A percentile compares a stretch with the other conserved stretches of the same genome.
phyloP scores from a whole-genome alignment of 2,888 invertebrate genomes.

The Selenia dentaria region DNA sequence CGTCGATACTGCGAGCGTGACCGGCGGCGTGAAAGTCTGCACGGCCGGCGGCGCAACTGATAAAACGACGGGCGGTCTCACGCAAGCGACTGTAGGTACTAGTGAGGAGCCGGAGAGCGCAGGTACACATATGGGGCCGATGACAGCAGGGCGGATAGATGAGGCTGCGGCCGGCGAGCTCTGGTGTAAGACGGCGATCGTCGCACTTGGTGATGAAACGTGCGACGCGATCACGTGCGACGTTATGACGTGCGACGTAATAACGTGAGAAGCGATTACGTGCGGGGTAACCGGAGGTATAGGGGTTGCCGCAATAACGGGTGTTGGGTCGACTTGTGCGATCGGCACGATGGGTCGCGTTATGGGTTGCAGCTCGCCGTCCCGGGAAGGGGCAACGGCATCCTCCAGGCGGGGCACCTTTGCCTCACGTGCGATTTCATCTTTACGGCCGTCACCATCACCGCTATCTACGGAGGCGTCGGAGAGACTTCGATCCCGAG shows the following conservation, averaged over 20 bases:
- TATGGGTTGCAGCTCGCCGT: conserved; percentile 22
- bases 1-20: conserved; percentile 10
- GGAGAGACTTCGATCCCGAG: conserved; percentile 86
- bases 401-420: conserved; percentile 58
- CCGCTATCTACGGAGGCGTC: conserved; percentile 87
- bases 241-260: neutral
- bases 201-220: conserved; percentile 12
- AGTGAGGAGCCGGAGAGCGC: conserved; percentile 3
- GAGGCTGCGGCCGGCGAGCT: neutral
- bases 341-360: conserved; percentile 13
- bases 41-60: conserved; percentile 4
- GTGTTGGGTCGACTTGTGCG: conserved; percentile 25
- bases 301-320: neutral
- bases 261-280: conserved; percentile 12
- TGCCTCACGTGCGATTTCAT: conserved; percentile 53
- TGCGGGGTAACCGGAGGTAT: neutral
- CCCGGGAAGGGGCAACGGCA: conserved; percentile 24
- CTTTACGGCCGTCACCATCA: conserved; percentile 80
- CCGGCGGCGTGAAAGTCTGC: conserved; percentile 16
- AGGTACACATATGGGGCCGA: conserved; percentile 7
- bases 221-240: conserved; percentile 5
- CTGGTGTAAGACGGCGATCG: neutral
- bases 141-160: conserved; percentile 10
- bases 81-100: neutral
- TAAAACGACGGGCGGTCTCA: neutral